Evolutionary conservation across 2,797 vertebrate genomes (phyloP), one percentile per base, ranked within the genome.

Genomic region (Salmo trutta): DNA sequence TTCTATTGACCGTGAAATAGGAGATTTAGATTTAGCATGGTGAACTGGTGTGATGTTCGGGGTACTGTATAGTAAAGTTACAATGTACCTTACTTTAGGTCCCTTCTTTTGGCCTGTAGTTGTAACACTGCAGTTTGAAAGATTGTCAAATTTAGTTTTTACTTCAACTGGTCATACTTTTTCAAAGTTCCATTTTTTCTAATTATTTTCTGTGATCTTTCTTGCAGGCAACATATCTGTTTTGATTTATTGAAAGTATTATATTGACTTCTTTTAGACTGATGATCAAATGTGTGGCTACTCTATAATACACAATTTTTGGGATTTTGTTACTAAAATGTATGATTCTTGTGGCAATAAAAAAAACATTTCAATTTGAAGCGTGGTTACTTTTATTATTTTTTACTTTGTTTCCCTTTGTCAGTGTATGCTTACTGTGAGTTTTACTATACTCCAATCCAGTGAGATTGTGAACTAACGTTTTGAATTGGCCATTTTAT

Each of bases 291-390:
- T 70, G 82, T 80, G 65, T 84, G 83, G 73, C 82, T 87, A 76
- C 81, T 84, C 81, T 51, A 76, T 78, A 79, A 74, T 41, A 41
- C 76, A 84, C 79, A 76, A 84, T 82, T 62, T 84, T 41, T 41
- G 84, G 83, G 79, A 83, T 84, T 85, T 89, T 41, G 79, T 83
- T 79, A 86, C 80, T 80, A 85, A 88, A 87, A 78, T 84, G 77
- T 88, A 85, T 81, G 82, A 88, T 87, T 83, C 78, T 82, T 88
- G 85, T 87, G 76, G 81, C 82, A 87, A 88, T 85, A 86, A 89
- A 80, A 80, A 71, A 52, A 27, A 71, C 74, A 78, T 8, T 41
- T 41, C 6, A 7, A 8, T 41, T 41, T 8, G 36, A 41, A 41
- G 36, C 6, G 7, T 41, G 7, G 7, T 41, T 41, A 8, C 5